Evolutionary conservation across 1,140 invertebrate genomes (phyloP), one percentile per base, ranked within the genome.

Genomic region (Mizuhopecten yessoensis): DNA sequence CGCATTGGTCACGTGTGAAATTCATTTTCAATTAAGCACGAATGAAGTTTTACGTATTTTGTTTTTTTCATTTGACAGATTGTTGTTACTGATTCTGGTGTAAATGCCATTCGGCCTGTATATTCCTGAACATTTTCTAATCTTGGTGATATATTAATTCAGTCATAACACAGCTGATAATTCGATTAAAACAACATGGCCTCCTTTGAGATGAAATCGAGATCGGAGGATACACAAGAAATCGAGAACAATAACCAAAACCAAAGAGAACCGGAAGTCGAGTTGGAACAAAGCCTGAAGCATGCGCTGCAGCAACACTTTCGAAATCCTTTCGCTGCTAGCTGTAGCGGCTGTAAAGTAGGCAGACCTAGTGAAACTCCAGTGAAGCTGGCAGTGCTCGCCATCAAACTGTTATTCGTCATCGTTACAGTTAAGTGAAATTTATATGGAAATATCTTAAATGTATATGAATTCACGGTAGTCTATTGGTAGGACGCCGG

Each of bases 121-220:
- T n/a, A n/a, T n/a, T n/a, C n/a, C n/a, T n/a, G n/a, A n/a, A n/a
- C n/a, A 5, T 39, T 5, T 39, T 39, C 36, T 39, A n/a, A 13
- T 39, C 36, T 39, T 39, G 5, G 36, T 39, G 13, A 39, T 39
- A 13, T 5, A 39, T 5, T 39, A 5, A 39, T 39, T 39, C 36
- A 39, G 36, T 13, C 5, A 39, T 39, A 39, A 20, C 17, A 23
- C 45, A 11, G n/a, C n/a, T n/a, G n/a, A n/a, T 75, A 29, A 29
- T 75, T 75, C 13, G 13, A 75, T 75, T 29, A 49, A 49, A 23
- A 49, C 23, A 75, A n/a, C 5, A 75, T 75, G 57, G 1, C 57
- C 57, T 75, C 57, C 57, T 29, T 75, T 75, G 57, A 75, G 57
- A 75, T 75, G 57, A 75, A n/a, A 75, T 75, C n/a, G n/a, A 29